Evolutionary conservation across 2,113 vertebrate species (phyloP).

Genomic region (Scatophagus argus): DNA sequence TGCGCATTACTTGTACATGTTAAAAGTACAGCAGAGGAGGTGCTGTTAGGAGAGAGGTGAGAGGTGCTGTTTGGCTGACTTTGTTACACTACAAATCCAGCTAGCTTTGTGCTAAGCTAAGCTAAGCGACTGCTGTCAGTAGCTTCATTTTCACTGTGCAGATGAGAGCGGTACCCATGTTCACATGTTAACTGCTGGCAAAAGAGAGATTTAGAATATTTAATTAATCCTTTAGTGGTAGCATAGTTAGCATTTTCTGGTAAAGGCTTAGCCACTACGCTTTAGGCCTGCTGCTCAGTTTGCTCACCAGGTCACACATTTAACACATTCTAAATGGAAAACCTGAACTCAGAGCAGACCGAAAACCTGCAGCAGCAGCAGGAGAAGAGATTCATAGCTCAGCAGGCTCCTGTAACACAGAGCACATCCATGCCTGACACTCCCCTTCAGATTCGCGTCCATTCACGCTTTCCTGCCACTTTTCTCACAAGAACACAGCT

Average conservation of each 20-base stretch:
- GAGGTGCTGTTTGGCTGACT: background rate
- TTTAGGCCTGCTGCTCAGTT: background rate
- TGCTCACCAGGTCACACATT: no score
- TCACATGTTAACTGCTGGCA: background rate
- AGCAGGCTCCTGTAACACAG: constrained; percentile 15
- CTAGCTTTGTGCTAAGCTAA: background rate
- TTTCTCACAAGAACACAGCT: no score
- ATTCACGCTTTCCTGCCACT: constrained; percentile 9
- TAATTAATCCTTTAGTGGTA: background rate
- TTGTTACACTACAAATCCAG: no score
- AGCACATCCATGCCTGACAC: background rate
- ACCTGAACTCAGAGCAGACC: constrained; percentile 9
- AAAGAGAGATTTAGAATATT: background rate
- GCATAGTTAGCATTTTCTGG: background rate
- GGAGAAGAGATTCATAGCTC: constrained; percentile 21
- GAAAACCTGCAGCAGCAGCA: background rate
- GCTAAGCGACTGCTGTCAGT: background rate
- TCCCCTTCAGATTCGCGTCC: no score
- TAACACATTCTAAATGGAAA: background rate
- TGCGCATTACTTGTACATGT: no score
- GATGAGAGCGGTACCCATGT: background rate
- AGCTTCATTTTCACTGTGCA: background rate
- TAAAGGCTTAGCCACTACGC: constrained; percentile 1
- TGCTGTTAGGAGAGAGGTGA: no score
- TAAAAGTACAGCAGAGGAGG: no score